Percentiles rank a stretch among this genome's conserved stretches.
These are phyloP conservation scores for Athene cunicularia DNA, from an alignment of 2,113 vertebrate species.

Conservation along the genomic window DNA sequence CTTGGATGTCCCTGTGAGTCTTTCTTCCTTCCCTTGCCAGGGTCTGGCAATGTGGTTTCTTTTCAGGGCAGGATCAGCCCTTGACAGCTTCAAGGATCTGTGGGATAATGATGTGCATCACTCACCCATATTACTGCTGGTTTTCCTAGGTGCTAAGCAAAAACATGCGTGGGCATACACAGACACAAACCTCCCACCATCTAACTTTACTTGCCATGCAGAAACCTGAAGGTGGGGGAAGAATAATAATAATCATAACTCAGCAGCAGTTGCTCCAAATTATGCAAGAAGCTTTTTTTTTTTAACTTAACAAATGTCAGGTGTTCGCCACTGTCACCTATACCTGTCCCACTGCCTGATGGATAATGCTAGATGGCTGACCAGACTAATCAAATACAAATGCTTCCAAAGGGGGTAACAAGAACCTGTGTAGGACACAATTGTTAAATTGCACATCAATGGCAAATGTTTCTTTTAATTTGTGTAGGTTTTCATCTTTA, in stretches of 20 bases:
- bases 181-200: neutral
- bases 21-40: neutral
- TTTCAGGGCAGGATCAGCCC: neutral
- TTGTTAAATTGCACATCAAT: neutral
- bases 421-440: neutral
- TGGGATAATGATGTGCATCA: neutral
- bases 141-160: neutral
- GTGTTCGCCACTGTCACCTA: rapidly evolving
- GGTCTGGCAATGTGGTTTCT: neutral
- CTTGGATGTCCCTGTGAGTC: neutral
- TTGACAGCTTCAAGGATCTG: rapidly evolving
- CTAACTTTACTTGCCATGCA: neutral
- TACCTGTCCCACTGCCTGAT: neutral
- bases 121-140: rapidly evolving
- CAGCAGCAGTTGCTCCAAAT: neutral
- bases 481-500: neutral
- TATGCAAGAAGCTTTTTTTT: neutral
- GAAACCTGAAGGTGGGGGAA: neutral
- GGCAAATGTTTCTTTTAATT: neutral
- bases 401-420: neutral
- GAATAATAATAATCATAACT: neutral
- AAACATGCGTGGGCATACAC: neutral
- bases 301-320: neutral
- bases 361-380: neutral
- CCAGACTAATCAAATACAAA: neutral